Evolutionary conservation across 1,140 invertebrate species (phyloP).

Genomic region (Pollicipes pollicipes): DNA sequence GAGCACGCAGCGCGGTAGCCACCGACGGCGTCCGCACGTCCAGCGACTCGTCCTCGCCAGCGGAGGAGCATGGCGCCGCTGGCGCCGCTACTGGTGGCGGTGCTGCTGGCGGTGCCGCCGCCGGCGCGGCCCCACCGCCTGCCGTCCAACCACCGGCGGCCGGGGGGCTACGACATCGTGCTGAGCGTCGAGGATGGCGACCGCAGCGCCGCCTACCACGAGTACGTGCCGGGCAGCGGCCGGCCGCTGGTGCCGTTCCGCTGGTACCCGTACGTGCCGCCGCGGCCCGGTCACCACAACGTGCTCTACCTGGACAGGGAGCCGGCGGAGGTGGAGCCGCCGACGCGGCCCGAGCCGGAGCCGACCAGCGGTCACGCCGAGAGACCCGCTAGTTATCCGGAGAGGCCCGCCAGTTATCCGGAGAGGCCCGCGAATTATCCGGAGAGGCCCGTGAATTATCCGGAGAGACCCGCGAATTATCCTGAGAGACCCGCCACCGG

Average conservation of each 20-base stretch:
- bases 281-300: neutral
- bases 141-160: neutral
- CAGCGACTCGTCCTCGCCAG: too few species aligned
- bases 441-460: too few species aligned
- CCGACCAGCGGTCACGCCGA: too few species aligned
- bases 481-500: neutral
- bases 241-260: neutral
- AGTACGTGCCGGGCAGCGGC: neutral
- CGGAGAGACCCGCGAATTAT: neutral
- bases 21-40: too few species aligned
- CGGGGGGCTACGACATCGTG: neutral
- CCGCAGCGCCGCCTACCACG: neutral
- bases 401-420: too few species aligned
- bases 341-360: too few species aligned
- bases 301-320: neutral
- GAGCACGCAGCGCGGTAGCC: too few species aligned
- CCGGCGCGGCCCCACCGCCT: neutral
- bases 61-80: too few species aligned
- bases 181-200: neutral
- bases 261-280: neutral
- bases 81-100: too few species aligned
- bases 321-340: neutral
- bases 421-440: too few species aligned
- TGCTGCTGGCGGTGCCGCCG: too few species aligned
- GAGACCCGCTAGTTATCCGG: too few species aligned